These are phyloP conservation scores for Diadema setosum DNA, from an alignment of 35 echinoderm and acorn worm species.

Conservation along the genomic window DNA sequence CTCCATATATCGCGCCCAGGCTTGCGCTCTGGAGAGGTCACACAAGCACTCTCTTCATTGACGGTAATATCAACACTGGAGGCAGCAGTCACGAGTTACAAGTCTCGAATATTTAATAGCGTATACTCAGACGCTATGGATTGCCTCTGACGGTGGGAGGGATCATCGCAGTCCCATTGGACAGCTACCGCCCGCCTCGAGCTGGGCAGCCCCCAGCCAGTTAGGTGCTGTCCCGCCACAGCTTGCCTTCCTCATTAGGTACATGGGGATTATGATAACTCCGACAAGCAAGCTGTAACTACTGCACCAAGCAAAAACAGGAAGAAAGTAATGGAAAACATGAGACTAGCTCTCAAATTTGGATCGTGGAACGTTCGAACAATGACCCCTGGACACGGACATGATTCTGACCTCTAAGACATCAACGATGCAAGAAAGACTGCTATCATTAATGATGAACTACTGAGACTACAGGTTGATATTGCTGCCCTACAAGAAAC, in stretches of 20 bases:
- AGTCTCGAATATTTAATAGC: conserved; percentile 21
- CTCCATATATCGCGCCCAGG: too few relatives aligned
- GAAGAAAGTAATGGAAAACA: background rate
- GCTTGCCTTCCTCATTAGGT: conserved; percentile 53
- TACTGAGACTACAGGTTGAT: conserved; percentile 28
- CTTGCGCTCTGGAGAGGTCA: conserved; percentile 66
- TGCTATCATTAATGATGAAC: conserved; percentile 45
- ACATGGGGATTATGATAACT: background rate
- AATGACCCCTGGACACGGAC: background rate
- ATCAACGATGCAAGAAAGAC: conserved; percentile 28
- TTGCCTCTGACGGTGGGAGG: background rate
- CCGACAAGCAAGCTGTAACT: background rate
- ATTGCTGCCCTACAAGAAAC: conserved; percentile 59
- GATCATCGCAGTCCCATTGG: background rate
- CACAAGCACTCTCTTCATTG: background rate
- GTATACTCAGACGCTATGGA: background rate
- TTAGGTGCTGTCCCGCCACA: conserved; percentile 53
- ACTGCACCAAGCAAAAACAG: background rate
- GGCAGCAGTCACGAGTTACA: conserved; percentile 42
- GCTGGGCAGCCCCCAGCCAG: conserved; percentile 52
- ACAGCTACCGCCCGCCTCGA: background rate
- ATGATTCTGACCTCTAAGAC: background rate
- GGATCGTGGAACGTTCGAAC: conserved; percentile 36
- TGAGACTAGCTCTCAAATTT: background rate
- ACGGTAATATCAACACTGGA: conserved; percentile 18